These are phyloP conservation scores for Cuniculus paca DNA, from an alignment of 2,797 vertebrate genomes.

Conservation along the genomic window DNA sequence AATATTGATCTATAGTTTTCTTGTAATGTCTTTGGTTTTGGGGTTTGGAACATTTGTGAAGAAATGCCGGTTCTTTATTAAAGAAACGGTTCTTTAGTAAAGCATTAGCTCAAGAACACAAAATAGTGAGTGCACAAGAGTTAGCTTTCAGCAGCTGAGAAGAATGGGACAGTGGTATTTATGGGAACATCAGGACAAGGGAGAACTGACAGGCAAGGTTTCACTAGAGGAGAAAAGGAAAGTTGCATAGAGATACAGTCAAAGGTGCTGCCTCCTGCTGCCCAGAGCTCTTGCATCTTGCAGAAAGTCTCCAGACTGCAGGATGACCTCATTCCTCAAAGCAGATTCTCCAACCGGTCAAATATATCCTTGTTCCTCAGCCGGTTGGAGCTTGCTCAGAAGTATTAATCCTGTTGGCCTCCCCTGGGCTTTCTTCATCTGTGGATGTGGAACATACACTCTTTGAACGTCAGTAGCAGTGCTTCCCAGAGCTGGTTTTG, in stretches of 20 bases:
- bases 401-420: background rate
- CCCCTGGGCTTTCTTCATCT: constrained; percentile 41
- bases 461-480: constrained; percentile 71
- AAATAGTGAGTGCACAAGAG: background rate
- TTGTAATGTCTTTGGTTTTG: constrained; percentile 39
- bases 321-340: constrained; percentile 67
- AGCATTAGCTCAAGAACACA: constrained; percentile 28
- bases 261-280: constrained; percentile 41
- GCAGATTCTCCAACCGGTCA: constrained; percentile 47
- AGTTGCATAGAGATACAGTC: constrained; percentile 47
- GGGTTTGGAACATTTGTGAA: constrained; percentile 48
- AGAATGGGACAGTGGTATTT: constrained; percentile 40
- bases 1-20: background rate
- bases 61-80: constrained; percentile 39
- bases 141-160: constrained; percentile 8
- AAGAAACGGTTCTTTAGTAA: too few relatives aligned
- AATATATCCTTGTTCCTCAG: constrained; percentile 54
- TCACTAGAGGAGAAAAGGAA: constrained; percentile 56
- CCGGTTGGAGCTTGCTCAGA: constrained; percentile 65
- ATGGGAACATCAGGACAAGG: background rate
- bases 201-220: constrained; percentile 41
- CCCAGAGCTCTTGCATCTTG: constrained; percentile 23
- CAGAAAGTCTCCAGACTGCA: constrained; percentile 49
- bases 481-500: constrained; percentile 26
- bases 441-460: background rate